Base-by-base conservation (phyloP, 2,888 invertebrate genomes). In the Tipula confusa region DNA sequence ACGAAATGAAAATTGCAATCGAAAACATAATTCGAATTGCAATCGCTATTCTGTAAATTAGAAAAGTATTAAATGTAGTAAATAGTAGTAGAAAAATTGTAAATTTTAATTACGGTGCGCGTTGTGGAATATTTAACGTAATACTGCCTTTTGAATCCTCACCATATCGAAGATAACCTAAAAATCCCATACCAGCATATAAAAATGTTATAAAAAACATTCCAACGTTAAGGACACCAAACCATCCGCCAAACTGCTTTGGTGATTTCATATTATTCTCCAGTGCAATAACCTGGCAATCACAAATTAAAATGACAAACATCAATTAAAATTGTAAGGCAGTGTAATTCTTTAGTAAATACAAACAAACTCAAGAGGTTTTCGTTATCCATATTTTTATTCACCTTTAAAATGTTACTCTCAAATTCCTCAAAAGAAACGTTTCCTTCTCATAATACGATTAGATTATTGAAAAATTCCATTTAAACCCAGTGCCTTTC, bases 261-360 rank as follows among this genome's bases (percentile, higher is more conserved):
- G 96, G 97, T 0, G 93, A 94, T 87, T 93, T 93, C 97, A 98
- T 97, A 87, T 95, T 95, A 89, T 96, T 97, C 89, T 97, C 97
- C 85, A 98, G 88, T 1, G 97, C 96, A 82, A 98, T 93, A 64
- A 97, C 95, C 97, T 98, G 88, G 79, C 88, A 87, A 84, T 15
- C 15, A 28, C 9, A 2, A 13, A 79, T 80, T 80, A 29, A 29
- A 15, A 64, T 6, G 6, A 15, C 18, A 64, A 7, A 64, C 6
- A 64, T n/a, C n/a, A n/a, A n/a, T n/a, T n/a, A n/a, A n/a, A n/a
- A n/a, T n/a, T n/a, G n/a, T n/a, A n/a, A n/a, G n/a, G n/a, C n/a
- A n/a, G n/a, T n/a, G n/a, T n/a, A n/a, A n/a, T n/a, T n/a, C n/a
- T n/a, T n/a, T n/a, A n/a, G n/a, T n/a, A n/a, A n/a, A n/a, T n/a